Evolutionary conservation across 1,140 invertebrate genomes (phyloP), one percentile per base, ranked within the genome.

Genomic region (Lutraria rhynchaena): DNA sequence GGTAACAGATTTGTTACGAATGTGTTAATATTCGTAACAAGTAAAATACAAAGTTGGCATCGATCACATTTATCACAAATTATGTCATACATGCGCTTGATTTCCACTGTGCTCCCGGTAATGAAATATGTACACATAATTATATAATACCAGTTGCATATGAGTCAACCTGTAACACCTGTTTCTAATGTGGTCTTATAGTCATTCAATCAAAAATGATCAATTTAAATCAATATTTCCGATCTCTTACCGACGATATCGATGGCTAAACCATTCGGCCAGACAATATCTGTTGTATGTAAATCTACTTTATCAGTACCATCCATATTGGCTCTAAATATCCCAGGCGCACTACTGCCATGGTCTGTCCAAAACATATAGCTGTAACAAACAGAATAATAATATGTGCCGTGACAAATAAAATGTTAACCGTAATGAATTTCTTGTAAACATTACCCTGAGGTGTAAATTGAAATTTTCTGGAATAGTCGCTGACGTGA

Each of bases 211-310:
- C 1, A 22, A 4, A 3, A 24, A 4, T 3, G 4, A 22, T 22
- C 3, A 29, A 3, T n/a, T n/a, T n/a, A 19, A 17, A 27, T n/a
- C n/a, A n/a, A n/a, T n/a, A n/a, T n/a, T n/a, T n/a, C n/a, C n/a
- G n/a, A n/a, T 9, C 33, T 49, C 49, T 0, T 80, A 80, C 76
- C 63, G 3, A 7, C 13, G 33, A 41, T 17, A 33, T 80, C 76
- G 13, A 80, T 27, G 2, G 65, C 65, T 15, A 80, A 22, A 13
- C 76, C 76, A 67, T 80, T 80, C 1, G 76, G 76, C 76, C 76
- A 80, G 2, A 57, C 51, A 11, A 80, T 19, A 29, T 69, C 35
- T 0, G 3, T 17, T 35, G 17, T 37, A 13, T 65, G 44, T 2
- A 80, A 11, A 22, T 29, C 0, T 31, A 44, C 15, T 31, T 55